Conservation (phyloP, 2,888 invertebrate species). For the Falcaria lacertinaria region DNA sequence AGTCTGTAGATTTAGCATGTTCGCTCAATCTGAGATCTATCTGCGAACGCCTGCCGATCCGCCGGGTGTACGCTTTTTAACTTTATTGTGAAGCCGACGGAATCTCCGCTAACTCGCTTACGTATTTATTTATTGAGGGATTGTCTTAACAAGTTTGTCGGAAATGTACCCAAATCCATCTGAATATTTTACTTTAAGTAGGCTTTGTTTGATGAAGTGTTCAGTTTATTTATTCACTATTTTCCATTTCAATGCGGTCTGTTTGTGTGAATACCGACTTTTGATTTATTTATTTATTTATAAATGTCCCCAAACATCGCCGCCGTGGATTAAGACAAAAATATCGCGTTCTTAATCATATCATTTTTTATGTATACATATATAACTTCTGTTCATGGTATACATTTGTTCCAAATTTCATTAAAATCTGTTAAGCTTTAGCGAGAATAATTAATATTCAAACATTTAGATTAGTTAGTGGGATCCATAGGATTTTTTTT, state of each 20-base stretch:
- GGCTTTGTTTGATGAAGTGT: background rate
- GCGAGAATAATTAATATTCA: no score
- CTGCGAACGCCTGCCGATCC: conserved; percentile 53
- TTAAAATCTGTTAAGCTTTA: no score
- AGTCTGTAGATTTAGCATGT: background rate
- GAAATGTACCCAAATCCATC: conserved; percentile 1
- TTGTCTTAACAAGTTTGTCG: conserved; percentile 12
- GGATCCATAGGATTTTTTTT: no score
- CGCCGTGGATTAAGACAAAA: no score
- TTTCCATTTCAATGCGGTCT: background rate
- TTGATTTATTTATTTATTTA: no score
- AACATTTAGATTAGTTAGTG: no score
- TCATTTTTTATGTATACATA: no score
- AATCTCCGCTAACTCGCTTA: conserved; percentile 39
- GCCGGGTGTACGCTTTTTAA: conserved; percentile 49
- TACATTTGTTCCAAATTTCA: no score
- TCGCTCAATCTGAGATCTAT: conserved; percentile 7
- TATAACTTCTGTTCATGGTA: no score
- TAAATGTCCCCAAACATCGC: no score
- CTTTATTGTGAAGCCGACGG: conserved; percentile 49
- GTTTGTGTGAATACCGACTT: background rate
- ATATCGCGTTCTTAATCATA: no score
- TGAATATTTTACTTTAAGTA: background rate
- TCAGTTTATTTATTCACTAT: background rate
- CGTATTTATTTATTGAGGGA: conserved; percentile 31